Evolutionary conservation across 2,797 vertebrate genomes (phyloP), one percentile per base, ranked within the genome.

Genomic region (Lindbergichthys nudifrons): DNA sequence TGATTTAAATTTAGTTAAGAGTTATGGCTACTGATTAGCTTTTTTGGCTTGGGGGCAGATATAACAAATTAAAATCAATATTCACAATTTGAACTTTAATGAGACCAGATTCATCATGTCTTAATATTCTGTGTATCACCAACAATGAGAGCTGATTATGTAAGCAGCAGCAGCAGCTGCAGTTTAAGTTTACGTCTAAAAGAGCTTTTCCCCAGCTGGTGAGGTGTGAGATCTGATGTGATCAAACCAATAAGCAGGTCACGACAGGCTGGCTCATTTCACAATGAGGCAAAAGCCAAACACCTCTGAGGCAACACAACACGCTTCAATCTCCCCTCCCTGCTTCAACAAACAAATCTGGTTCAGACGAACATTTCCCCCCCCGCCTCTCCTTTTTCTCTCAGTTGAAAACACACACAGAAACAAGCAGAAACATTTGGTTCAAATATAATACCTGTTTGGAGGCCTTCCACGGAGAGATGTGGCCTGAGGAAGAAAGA

Each of bases 391-490:
- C 16, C 45, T 9, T 67, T n/a, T 42, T 3, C 26, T 21, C 19
- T 16, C 39, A 60, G 14, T 16, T 30, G 16, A 52, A 56, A 56
- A 68, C 50, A 68, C 45, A 65, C 19, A 54, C 12, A 65, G 54
- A 77, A 62, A 76, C 30, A 54, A 36, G 18, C 50, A 70, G 19
- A 77, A 59, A 69, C 41, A 52, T 52, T 48, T 45, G 51, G 50
- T 48, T 70, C 3, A 62, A 47, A 75, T 30, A 61, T 4, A 26
- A 93, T 97, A 99, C 98, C 96, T 98, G 97, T 94, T 98, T 98
- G 92, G 97, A 95, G 89, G 95, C 95, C 92, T 99, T 99, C 97
- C 97, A 99, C 19, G 97, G 97, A 92, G 98, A 97, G 93, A 97
- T 96, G 92, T 98, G 97, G 92, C 97, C 98, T 99, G 93, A 75